Evolutionary conservation across 2,888 invertebrate genomes (phyloP).

Genomic region (Deilephila elpenor): DNA sequence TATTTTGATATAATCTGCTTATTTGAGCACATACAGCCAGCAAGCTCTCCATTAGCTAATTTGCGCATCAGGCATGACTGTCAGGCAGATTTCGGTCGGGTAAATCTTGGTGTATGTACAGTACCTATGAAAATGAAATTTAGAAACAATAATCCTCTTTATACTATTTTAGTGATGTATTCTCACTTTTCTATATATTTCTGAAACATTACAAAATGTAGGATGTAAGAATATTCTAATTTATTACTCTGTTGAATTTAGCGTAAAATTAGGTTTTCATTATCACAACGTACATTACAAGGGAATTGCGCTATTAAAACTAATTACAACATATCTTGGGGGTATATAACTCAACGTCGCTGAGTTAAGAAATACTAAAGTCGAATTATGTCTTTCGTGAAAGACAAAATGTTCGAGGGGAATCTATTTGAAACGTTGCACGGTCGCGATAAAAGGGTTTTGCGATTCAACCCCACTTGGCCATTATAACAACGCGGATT

Average conservation of each 20-base stretch:
- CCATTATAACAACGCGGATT: conserved; percentile 17
- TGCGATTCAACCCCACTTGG: conserved; percentile 25
- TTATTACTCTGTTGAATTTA: not conserved
- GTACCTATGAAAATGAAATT: too few relatives aligned
- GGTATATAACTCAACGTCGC: conserved; percentile 16
- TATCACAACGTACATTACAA: not conserved
- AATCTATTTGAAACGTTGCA: conserved; percentile 40
- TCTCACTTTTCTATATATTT: too few relatives aligned
- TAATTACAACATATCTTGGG: conserved; percentile 21
- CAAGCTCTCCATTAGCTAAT: too few relatives aligned
- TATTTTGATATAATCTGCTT: too few relatives aligned
- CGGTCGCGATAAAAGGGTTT: conserved; percentile 42
- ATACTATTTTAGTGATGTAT: too few relatives aligned
- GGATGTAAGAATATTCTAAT: not conserved
- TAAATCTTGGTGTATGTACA: too few relatives aligned
- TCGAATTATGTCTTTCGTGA: conserved; percentile 14
- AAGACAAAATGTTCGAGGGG: conserved; percentile 19
- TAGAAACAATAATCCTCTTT: too few relatives aligned
- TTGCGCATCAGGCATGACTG: too few relatives aligned
- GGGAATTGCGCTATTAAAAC: not conserved
- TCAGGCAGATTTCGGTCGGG: too few relatives aligned
- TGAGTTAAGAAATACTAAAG: conserved; percentile 20
- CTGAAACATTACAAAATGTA: not conserved
- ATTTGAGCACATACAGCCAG: too few relatives aligned
- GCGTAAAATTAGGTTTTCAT: conserved; percentile 1